These are phyloP conservation scores for Anguilla obscura DNA, from an alignment of 2,797 vertebrate genomes.

Conservation along the genomic window DNA sequence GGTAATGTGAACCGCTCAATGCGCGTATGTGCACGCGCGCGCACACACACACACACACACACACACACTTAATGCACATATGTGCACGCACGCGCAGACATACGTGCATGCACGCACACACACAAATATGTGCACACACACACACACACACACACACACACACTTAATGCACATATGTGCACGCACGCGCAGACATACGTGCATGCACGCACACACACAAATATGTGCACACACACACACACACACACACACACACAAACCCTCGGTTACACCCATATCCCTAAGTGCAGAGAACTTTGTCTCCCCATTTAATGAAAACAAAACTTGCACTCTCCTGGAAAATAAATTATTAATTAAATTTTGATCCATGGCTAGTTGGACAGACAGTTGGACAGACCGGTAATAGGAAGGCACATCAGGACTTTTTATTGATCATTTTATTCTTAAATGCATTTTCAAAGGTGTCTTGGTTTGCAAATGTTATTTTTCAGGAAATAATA, in stretches of 20 bases:
- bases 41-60: too few relatives aligned
- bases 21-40: too few relatives aligned
- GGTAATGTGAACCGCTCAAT: conserved; percentile 46
- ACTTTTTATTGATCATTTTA: neutral
- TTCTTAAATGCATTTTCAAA: neutral
- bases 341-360: neutral
- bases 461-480: conserved; percentile 1
- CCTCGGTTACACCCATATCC: neutral
- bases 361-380: neutral
- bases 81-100: too few relatives aligned
- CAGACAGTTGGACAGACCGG: neutral
- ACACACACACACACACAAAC: too few relatives aligned
- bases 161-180: too few relatives aligned
- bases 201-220: too few relatives aligned
- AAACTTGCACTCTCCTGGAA: neutral
- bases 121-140: too few relatives aligned
- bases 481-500: neutral
- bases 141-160: too few relatives aligned
- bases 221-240: too few relatives aligned
- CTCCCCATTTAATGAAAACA: neutral
- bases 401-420: neutral
- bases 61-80: too few relatives aligned
- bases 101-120: too few relatives aligned
- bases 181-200: too few relatives aligned
- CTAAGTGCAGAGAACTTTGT: neutral